These are phyloP conservation scores for Streptopelia turtur DNA, from an alignment of 2,797 vertebrate genomes.

Conservation along the genomic window DNA sequence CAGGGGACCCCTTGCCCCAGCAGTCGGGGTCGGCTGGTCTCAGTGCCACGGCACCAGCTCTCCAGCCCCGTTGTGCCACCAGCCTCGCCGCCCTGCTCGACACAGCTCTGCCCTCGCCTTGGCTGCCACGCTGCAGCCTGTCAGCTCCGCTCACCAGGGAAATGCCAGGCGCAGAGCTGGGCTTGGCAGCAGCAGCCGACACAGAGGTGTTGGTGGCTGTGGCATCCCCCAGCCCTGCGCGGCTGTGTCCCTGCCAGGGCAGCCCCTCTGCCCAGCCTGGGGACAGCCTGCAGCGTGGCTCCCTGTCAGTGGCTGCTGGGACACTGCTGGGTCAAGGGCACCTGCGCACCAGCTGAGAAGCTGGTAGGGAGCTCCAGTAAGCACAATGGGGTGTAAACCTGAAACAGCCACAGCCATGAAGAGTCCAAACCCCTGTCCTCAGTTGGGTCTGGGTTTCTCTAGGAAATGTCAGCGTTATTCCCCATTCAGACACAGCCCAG, in stretches of 20 bases:
- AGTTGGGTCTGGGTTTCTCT: background rate
- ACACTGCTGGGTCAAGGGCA: background rate
- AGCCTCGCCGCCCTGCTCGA: accelerated
- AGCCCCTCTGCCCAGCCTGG: background rate
- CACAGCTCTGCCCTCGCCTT: background rate
- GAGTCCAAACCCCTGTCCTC: background rate
- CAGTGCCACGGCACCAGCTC: accelerated
- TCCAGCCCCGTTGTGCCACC: background rate
- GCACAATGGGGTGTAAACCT: background rate
- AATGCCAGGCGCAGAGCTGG: background rate
- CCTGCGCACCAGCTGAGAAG: background rate
- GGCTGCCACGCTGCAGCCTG: background rate
- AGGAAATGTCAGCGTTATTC: background rate
- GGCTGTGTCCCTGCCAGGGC: background rate
- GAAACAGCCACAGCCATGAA: background rate
- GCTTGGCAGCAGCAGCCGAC: accelerated
- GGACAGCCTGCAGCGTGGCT: accelerated
- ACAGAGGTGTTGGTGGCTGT: accelerated
- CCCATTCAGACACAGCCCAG: too few relatives aligned
- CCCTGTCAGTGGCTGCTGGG: background rate
- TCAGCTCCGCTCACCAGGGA: background rate
- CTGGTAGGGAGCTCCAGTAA: background rate
- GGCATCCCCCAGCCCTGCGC: background rate
- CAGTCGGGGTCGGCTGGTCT: background rate
- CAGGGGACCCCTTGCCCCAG: background rate